Conservation (phyloP, 2,888 invertebrate genomes). For the Dasypolia templi region DNA sequence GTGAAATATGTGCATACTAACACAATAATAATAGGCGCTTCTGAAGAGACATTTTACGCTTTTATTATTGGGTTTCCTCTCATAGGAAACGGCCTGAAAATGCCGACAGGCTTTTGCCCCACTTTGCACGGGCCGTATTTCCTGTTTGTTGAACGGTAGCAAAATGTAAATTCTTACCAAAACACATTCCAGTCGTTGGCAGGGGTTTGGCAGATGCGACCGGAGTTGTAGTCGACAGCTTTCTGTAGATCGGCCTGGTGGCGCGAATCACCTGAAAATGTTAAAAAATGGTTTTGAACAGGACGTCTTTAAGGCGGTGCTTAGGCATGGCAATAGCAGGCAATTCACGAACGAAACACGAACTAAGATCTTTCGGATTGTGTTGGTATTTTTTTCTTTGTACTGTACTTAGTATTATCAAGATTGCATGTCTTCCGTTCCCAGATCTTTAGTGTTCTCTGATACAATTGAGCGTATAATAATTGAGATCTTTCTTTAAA, state of each 20-base stretch:
- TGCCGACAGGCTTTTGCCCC: neutral
- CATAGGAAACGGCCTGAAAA: constrained; percentile 19
- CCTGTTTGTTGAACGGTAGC: neutral
- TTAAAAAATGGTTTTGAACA: neutral
- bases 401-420: neutral
- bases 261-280: constrained; percentile 79
- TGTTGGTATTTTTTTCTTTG: neutral
- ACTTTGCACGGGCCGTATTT: neutral
- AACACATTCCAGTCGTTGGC: constrained; percentile 83
- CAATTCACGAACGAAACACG: no score
- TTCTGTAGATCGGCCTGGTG: constrained; percentile 81
- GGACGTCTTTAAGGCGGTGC: neutral
- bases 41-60: constrained; percentile 2
- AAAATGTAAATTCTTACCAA: constrained; percentile 74
- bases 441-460: constrained; percentile 1
- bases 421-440: constrained; percentile 13
- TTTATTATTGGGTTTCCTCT: neutral
- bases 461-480: constrained; percentile 4
- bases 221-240: constrained; percentile 80
- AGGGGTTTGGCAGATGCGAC: constrained; percentile 80
- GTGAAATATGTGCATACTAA: constrained; percentile 25
- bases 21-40: constrained; percentile 2
- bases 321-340: neutral
- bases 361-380: neutral
- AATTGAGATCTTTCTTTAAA: constrained; percentile 31